These are phyloP conservation scores for Colius striatus DNA, from an alignment of 2,113 vertebrate species.

Conservation along the genomic window DNA sequence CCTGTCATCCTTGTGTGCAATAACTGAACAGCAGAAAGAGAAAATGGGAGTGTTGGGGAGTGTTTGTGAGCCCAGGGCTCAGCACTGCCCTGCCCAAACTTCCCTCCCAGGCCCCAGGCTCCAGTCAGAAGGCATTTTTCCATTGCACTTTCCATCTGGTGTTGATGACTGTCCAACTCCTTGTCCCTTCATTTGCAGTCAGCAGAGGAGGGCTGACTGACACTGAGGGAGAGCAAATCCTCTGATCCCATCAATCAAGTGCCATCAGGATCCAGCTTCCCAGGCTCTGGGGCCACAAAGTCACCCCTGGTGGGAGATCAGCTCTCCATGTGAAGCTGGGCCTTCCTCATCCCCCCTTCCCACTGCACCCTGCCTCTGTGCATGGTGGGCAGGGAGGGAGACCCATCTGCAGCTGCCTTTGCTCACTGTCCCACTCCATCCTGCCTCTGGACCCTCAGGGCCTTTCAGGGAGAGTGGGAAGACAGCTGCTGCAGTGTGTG, in stretches of 20 bases:
- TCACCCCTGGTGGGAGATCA: background rate
- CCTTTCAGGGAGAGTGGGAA: background rate
- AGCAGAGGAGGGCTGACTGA: background rate
- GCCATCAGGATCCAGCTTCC: constrained; percentile 3
- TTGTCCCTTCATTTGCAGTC: constrained; percentile 33
- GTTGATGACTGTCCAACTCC: background rate
- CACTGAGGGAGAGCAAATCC: background rate
- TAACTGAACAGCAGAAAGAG: background rate
- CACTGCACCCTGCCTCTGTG: accelerated
- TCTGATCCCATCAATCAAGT: constrained; percentile 33
- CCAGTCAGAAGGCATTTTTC: background rate
- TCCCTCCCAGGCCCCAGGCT: background rate
- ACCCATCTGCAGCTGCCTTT: accelerated
- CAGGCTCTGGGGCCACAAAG: background rate
- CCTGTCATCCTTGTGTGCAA: background rate
- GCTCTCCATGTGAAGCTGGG: background rate
- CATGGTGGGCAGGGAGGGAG: background rate
- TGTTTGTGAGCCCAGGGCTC: accelerated
- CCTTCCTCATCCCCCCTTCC: background rate
- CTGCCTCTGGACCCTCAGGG: background rate
- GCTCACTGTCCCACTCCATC: background rate
- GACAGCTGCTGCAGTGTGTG: too few species aligned
- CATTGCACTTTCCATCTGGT: background rate
- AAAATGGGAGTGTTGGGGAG: background rate
- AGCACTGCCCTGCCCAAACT: background rate